A percentile compares a stretch with the other conserved stretches of the same genome.
Conservation (phyloP, 2,113 vertebrate species). For the Columba livia region DNA sequence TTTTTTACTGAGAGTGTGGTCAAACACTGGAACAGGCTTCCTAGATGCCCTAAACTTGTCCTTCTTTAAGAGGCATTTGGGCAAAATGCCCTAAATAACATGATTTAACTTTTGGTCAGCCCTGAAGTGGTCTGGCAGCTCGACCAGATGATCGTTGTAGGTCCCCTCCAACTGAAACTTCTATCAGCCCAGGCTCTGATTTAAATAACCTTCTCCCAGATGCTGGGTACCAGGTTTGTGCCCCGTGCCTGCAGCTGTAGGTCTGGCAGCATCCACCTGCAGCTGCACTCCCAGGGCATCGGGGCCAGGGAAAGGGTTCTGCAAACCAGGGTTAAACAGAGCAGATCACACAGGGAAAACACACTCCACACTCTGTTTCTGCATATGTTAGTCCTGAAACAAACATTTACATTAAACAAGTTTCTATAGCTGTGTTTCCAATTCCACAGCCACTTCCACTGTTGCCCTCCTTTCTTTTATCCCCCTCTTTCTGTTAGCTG, state of each 20-base stretch:
- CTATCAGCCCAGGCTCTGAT: background rate
- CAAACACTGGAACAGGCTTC: background rate
- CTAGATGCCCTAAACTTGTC: background rate
- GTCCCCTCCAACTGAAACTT: background rate
- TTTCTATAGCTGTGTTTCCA: constrained; percentile 3
- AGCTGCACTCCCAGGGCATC: background rate
- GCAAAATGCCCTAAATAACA: background rate
- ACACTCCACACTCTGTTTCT: background rate
- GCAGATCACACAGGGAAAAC: background rate
- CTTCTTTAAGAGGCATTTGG: background rate
- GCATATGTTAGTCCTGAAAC: background rate
- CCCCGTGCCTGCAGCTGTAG: background rate
- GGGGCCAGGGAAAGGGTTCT: background rate
- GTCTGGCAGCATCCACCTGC: background rate
- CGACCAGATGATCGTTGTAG: rapidly evolving
- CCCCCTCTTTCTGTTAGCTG: background rate
- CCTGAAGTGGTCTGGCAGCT: background rate
- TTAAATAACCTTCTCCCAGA: background rate
- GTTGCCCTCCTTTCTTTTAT: background rate
- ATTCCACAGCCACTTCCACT: constrained; percentile 37
- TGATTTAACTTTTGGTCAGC: background rate
- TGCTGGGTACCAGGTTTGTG: rapidly evolving
- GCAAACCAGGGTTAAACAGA: constrained; percentile 19
- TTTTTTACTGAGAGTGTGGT: no score
- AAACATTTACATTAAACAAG: constrained; percentile 43